Percentiles rank a stretch among this genome's conserved stretches.
These are phyloP conservation scores for Oncorhynchus nerka DNA, from an alignment of 2,113 vertebrate species.

Conservation along the genomic window DNA sequence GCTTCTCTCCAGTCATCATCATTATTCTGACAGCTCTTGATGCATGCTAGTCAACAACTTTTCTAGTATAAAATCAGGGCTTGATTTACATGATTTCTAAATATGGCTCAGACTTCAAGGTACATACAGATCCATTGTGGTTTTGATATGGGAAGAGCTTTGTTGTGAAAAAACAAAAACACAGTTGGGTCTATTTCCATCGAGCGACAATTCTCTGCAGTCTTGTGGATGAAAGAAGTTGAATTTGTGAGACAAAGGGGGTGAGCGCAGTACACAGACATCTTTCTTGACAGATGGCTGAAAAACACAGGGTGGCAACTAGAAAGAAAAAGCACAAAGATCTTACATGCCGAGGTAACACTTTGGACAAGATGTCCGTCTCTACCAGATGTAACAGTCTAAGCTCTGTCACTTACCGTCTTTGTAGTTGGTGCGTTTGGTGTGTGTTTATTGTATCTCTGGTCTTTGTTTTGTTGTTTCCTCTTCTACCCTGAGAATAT, in stretches of 20 bases:
- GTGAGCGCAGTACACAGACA: slow-evolving; percentile 45
- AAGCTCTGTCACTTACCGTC: slow-evolving; percentile 46
- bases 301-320: slow-evolving; percentile 57
- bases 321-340: slow-evolving; percentile 54
- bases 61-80: slow-evolving; percentile 47
- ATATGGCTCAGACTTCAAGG: slow-evolving; percentile 69
- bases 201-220: slow-evolving; percentile 67
- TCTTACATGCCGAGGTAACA: slow-evolving; percentile 53
- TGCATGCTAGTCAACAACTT: slow-evolving; percentile 49
- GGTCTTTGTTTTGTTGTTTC: slow-evolving; percentile 17
- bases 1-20: slow-evolving; percentile 20
- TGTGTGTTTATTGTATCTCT: slow-evolving; percentile 35
- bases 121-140: slow-evolving; percentile 59
- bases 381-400: slow-evolving; percentile 45
- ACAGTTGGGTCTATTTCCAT: slow-evolving; percentile 66
- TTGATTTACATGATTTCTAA: slow-evolving; percentile 68
- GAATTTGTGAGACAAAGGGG: slow-evolving; percentile 71
- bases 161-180: slow-evolving; percentile 63
- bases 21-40: slow-evolving; percentile 52
- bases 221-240: slow-evolving; percentile 68
- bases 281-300: slow-evolving; percentile 68
- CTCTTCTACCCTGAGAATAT: slow-evolving; percentile 4
- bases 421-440: slow-evolving; percentile 31
- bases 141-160: slow-evolving; percentile 65
- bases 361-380: slow-evolving; percentile 57